phyloP scores from a whole-genome alignment of 2,797 vertebrate genomes.

The Pachyuromys duprasi region DNA sequence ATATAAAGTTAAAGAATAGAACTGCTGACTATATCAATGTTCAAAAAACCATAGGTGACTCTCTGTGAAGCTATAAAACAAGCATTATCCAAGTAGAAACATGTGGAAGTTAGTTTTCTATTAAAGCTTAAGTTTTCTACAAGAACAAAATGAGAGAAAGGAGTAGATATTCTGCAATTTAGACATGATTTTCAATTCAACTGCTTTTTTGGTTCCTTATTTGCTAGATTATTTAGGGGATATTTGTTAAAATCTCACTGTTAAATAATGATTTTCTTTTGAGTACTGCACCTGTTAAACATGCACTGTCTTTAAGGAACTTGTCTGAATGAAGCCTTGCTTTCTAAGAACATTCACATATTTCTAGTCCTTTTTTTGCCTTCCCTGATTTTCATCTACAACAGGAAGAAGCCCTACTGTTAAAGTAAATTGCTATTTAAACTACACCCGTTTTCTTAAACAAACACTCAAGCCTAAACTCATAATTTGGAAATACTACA shows the following conservation, averaged over 20 bases:
- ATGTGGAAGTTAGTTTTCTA: background rate
- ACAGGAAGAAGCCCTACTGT: background rate
- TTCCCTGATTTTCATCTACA: background rate
- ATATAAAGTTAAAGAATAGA: background rate
- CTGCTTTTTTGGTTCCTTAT: background rate
- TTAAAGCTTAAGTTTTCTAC: background rate
- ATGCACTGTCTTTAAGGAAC: background rate
- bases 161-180: background rate
- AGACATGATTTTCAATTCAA: background rate
- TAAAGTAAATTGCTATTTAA: background rate
- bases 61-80: background rate
- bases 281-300: background rate
- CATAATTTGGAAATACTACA: background rate
- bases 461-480: background rate
- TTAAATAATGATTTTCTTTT: constrained; percentile 19
- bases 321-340: background rate
- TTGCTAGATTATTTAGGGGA: background rate
- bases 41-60: background rate
- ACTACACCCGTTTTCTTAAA: background rate
- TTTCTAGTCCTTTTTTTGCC: background rate
- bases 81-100: background rate
- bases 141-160: background rate
- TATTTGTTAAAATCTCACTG: constrained; percentile 57
- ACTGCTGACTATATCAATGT: background rate
- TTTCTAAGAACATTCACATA: background rate